A percentile compares a stretch with the other conserved stretches of the same genome.
These are phyloP conservation scores for Tokudaia muenninki DNA, from an alignment of 2,797 vertebrate species.

Conservation along the genomic window DNA sequence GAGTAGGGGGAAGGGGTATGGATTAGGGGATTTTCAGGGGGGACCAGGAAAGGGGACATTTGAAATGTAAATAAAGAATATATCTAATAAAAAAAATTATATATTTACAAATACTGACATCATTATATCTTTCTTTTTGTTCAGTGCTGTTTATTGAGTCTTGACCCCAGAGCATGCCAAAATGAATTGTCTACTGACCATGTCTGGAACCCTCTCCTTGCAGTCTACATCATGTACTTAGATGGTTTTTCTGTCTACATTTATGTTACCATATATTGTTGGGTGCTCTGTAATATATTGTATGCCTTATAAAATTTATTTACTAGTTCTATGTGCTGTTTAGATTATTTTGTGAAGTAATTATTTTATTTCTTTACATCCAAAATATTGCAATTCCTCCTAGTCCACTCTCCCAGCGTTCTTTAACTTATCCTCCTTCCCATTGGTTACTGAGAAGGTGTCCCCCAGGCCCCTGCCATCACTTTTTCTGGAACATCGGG, in stretches of 20 bases:
- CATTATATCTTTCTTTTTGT: neutral
- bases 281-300: neutral
- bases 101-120: neutral
- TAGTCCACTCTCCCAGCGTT: neutral
- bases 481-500: neutral
- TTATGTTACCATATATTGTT: neutral
- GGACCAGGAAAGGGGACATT: no score
- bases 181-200: no score
- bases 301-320: neutral
- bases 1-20: no score
- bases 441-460: neutral
- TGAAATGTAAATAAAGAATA: no score
- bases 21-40: no score
- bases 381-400: neutral
- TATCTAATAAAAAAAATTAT: neutral
- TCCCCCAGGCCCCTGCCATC: no score
- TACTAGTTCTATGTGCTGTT: neutral
- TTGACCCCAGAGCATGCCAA: no score
- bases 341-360: neutral
- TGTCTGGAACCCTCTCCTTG: neutral
- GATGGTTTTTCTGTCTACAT: neutral
- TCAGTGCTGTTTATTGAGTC: neutral
- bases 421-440: neutral
- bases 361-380: neutral
- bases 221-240: neutral